Base-by-base conservation (phyloP, 2,888 invertebrate genomes). In the Plagodis dolabraria region DNA sequence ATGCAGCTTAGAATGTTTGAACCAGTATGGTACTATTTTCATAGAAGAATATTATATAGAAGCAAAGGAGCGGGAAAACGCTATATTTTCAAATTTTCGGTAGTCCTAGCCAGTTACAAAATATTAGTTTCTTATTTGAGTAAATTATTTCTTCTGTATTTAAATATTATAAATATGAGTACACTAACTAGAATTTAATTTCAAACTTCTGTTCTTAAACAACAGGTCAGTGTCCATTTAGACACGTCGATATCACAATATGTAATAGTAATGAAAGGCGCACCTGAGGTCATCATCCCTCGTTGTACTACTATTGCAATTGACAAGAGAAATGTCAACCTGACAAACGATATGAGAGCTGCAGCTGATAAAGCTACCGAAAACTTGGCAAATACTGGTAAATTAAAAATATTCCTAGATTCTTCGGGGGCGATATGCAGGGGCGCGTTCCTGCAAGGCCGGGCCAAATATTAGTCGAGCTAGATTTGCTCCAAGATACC, bases 181-280 rank as follows among this genome's bases (percentile, higher is more conserved):
- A n/a, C n/a, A n/a, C n/a, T n/a, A n/a, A n/a, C n/a, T n/a, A n/a
- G n/a, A n/a, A n/a, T n/a, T n/a, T n/a, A n/a, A n/a, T n/a, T n/a
- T n/a, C n/a, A n/a, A n/a, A n/a, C n/a, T n/a, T n/a, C n/a, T 65
- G 56, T 53, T 65, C 57, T 43, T 38, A 48, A 10, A 12, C 33
- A 6, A 12, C 69, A 91, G 92, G 79, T 86, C 12, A 90, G 97
- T 96, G 89, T 99, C 96, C 71, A 95, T 96, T 75, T 98, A 76
- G 97, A 98, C 79, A 93, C 95, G 12, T 95, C 94, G 71, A 95
- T 96, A 78, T 96, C 96, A 9, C 94, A 96, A 67, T 96, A 97
- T 83, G 85, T 98, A 63, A 93, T 97, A 80, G 97, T 96, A 52
- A 99, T 99, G 98, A 99, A 99, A 95, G 99, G 99, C 53, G 98